A percentile compares a stretch with the other conserved stretches of the same genome.
Evolutionary conservation across 1,140 invertebrate species (phyloP).

Genomic region (Pectinophora gossypiella): DNA sequence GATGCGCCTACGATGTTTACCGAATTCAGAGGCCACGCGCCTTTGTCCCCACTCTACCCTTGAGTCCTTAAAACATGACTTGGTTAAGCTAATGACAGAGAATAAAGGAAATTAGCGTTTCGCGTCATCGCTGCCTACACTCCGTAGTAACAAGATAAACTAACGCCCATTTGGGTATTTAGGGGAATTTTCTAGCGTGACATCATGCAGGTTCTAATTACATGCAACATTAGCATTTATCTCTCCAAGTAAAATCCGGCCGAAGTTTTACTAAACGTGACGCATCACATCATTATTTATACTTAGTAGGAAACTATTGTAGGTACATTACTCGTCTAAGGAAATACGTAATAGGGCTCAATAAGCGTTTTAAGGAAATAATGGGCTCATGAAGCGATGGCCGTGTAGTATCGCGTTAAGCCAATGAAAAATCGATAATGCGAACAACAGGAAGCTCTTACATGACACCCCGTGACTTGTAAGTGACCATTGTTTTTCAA

Average conservation of each 20-base stretch:
- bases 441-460: constrained; percentile 46
- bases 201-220: constrained; percentile 23
- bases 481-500: constrained; percentile 28
- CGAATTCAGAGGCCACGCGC: constrained; percentile 24
- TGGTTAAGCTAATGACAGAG: background rate
- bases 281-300: no score
- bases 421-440: constrained; percentile 31
- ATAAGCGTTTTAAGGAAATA: no score
- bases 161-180: constrained; percentile 10
- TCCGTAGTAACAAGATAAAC: constrained; percentile 10
- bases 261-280: no score
- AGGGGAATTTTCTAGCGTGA: constrained; percentile 22
- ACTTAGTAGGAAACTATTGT: no score
- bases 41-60: constrained; percentile 8
- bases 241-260: background rate
- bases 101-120: background rate
- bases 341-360: no score
- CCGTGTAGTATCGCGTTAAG: no score
- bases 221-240: constrained; percentile 14
- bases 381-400: no score
- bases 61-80: no score
- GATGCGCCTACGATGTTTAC: constrained; percentile 55
- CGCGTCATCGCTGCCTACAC: background rate
- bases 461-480: constrained; percentile 45
- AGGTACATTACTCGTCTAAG: no score